These are phyloP conservation scores for Uria aalge DNA, from an alignment of 2,113 vertebrate genomes.

Conservation along the genomic window DNA sequence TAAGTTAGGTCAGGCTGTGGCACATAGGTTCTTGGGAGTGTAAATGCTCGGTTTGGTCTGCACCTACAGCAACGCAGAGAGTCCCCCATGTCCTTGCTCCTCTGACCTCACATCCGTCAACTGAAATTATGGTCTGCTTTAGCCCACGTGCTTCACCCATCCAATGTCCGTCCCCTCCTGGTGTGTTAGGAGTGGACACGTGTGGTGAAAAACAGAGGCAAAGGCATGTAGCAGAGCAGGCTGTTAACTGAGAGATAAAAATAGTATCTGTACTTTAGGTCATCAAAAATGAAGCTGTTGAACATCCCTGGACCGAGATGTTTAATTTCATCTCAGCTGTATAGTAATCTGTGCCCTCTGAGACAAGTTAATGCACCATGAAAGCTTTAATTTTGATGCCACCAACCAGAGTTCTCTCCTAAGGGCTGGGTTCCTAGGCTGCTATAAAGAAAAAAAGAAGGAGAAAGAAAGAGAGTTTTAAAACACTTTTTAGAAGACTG, in stretches of 20 bases:
- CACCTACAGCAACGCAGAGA: neutral
- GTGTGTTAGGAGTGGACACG: neutral
- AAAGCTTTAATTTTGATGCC: neutral
- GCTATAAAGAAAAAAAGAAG: neutral
- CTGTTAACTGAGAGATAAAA: neutral
- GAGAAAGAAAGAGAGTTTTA: neutral
- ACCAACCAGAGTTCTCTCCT: neutral
- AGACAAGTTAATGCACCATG: neutral
- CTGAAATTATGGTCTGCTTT: neutral
- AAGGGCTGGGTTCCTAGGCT: neutral
- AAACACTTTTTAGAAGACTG: neutral
- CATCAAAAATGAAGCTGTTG: neutral
- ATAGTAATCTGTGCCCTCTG: neutral
- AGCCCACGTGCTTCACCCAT: neutral
- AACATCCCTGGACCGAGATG: neutral
- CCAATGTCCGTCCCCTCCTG: rapidly evolving
- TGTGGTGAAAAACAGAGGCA: neutral
- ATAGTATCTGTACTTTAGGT: neutral
- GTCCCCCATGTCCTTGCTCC: neutral
- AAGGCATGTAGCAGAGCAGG: neutral
- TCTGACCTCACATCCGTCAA: neutral
- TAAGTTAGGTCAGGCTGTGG: neutral
- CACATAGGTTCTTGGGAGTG: neutral
- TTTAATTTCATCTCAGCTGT: slow-evolving; percentile 8
- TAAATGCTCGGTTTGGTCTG: neutral